Conservation (phyloP, 2,888 invertebrate genomes). For the Craniophora ligustri region DNA sequence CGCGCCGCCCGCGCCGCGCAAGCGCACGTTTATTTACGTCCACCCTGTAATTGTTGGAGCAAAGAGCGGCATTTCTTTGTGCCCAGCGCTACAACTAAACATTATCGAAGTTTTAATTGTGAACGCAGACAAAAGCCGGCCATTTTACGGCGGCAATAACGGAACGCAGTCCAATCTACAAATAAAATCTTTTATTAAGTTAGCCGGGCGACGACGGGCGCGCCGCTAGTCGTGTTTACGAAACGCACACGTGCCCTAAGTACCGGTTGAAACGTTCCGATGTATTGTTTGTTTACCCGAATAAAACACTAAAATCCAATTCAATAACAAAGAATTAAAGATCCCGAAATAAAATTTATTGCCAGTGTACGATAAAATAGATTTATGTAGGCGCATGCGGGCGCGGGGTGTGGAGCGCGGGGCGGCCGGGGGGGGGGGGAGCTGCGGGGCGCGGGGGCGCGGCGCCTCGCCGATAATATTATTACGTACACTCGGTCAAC, state of each 20-base stretch:
- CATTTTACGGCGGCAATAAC: constrained; percentile 76
- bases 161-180: constrained; percentile 76
- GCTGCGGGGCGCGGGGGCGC: constrained; percentile 61
- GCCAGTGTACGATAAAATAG: constrained; percentile 87
- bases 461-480: constrained; percentile 75
- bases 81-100: constrained; percentile 77
- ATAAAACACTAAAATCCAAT: constrained; percentile 89
- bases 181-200: constrained; percentile 85
- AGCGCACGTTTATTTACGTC: constrained; percentile 79
- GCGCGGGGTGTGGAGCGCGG: constrained; percentile 48
- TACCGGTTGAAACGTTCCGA: constrained; percentile 81
- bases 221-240: constrained; percentile 75
- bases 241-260: constrained; percentile 83
- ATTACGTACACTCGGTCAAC: constrained; percentile 77
- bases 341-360: constrained; percentile 89
- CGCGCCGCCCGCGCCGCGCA: constrained; percentile 58
- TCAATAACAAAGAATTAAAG: constrained; percentile 89
- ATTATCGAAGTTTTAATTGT: constrained; percentile 86
- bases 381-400: constrained; percentile 83
- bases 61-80: constrained; percentile 86
- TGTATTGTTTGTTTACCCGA: constrained; percentile 88
- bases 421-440: constrained; percentile 41
- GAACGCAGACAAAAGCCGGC: constrained; percentile 82
- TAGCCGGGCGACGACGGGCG: constrained; percentile 73
- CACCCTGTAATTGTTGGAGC: constrained; percentile 74